phyloP scores from a whole-genome alignment of 2,113 vertebrate species.

The Sander vitreus region DNA sequence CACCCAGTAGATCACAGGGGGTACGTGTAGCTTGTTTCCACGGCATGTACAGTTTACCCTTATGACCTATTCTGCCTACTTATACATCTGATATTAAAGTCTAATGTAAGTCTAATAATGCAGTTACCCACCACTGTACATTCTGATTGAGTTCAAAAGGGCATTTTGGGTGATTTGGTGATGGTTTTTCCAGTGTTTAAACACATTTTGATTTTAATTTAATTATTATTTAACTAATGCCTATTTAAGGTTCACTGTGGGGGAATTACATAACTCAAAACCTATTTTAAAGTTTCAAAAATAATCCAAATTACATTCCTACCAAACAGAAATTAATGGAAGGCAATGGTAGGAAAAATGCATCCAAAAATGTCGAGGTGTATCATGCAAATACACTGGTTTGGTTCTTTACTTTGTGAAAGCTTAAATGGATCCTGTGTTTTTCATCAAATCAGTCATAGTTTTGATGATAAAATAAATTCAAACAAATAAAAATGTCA shows the following conservation, averaged over 20 bases:
- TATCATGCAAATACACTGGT: neutral
- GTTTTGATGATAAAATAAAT: neutral
- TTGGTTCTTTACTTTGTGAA: neutral
- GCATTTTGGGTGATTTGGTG: neutral
- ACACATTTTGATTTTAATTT: neutral
- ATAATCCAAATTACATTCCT: too few species aligned
- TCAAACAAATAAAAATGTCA: neutral
- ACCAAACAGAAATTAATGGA: neutral
- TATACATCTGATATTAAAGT: neutral
- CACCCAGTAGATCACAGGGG: conserved; percentile 90
- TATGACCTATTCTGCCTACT: neutral
- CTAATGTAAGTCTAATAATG: neutral
- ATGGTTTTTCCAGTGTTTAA: neutral
- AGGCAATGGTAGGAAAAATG: neutral
- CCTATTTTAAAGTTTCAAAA: neutral
- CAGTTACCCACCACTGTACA: neutral
- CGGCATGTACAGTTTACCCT: neutral
- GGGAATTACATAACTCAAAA: neutral
- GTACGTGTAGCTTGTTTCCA: conserved; percentile 82
- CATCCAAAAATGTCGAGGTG: neutral
- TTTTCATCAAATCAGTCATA: neutral
- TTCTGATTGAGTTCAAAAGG: neutral
- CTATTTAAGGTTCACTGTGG: neutral
- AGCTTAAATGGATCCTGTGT: neutral
- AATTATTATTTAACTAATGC: neutral